phyloP scores from a whole-genome alignment of 1,140 invertebrate genomes.

The Myzus persicae region DNA sequence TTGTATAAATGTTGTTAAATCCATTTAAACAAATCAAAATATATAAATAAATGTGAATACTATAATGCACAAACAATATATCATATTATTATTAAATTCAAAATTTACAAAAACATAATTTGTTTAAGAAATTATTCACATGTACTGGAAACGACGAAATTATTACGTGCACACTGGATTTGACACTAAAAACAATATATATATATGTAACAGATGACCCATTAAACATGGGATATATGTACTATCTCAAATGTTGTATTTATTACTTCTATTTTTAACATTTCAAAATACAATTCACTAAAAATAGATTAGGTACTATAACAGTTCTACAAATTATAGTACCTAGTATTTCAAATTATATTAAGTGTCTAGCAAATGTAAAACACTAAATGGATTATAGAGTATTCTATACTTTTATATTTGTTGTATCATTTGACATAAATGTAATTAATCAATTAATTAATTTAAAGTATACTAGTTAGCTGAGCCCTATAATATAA shows the following conservation, averaged over 20 bases:
- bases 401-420: not conserved
- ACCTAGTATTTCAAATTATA: not conserved
- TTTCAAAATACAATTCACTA: not conserved
- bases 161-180: not conserved
- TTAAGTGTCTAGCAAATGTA: not conserved
- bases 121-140: not conserved
- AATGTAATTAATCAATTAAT: not conserved
- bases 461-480: too few species aligned
- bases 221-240: not conserved
- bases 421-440: not conserved
- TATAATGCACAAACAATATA: too few species aligned
- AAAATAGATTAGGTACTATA: not conserved
- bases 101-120: not conserved
- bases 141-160: not conserved
- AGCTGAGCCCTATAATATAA: not conserved
- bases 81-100: too few species aligned
- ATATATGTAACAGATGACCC: not conserved
- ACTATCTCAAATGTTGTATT: not conserved
- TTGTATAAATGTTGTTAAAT: not conserved
- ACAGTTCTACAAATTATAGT: not conserved
- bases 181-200: not conserved
- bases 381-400: not conserved
- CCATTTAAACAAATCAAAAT: too few species aligned
- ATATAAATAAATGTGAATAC: too few species aligned
- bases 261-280: too few species aligned